phyloP scores from a whole-genome alignment of 2,888 invertebrate genomes.

The Cephus pygmeus region DNA sequence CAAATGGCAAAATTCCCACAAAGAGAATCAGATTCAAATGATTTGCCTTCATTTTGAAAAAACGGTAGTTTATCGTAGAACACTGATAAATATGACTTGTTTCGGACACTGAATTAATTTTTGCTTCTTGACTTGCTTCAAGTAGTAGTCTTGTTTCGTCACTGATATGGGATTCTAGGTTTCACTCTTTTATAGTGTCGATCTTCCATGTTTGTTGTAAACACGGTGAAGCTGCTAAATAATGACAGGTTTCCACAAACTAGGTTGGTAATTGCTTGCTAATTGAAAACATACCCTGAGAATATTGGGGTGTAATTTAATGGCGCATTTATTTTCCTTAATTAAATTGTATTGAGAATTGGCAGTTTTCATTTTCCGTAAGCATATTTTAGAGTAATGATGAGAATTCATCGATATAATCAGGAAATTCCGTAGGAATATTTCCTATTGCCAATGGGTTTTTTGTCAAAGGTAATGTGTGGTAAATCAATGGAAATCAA shows the following conservation, averaged over 20 bases:
- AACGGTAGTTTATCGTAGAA: background rate
- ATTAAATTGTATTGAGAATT: no score
- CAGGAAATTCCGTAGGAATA: no score
- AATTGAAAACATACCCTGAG: slow-evolving; percentile 18
- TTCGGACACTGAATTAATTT: background rate
- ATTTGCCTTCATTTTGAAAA: background rate
- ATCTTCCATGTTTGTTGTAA: no score
- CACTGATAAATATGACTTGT: no score
- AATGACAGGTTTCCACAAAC: slow-evolving; percentile 13
- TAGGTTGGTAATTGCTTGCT: slow-evolving; percentile 28
- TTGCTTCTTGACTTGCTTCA: slow-evolving; percentile 2
- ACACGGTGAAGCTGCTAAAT: slow-evolving; percentile 5
- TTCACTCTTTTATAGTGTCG: slow-evolving; percentile 15
- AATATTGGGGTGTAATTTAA: no score
- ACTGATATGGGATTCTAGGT: background rate
- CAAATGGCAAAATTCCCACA: slow-evolving; percentile 7
- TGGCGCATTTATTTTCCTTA: no score
- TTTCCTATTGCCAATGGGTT: no score
- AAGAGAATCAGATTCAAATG: slow-evolving; percentile 3
- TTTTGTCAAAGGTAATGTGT: no score
- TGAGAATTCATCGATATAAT: no score
- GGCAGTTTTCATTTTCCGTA: no score
- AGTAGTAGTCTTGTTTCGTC: slow-evolving; percentile 1
- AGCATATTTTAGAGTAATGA: no score
- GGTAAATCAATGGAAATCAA: no score